phyloP scores from a whole-genome alignment of 2,797 vertebrate genomes.

The Ataeniobius toweri region DNA sequence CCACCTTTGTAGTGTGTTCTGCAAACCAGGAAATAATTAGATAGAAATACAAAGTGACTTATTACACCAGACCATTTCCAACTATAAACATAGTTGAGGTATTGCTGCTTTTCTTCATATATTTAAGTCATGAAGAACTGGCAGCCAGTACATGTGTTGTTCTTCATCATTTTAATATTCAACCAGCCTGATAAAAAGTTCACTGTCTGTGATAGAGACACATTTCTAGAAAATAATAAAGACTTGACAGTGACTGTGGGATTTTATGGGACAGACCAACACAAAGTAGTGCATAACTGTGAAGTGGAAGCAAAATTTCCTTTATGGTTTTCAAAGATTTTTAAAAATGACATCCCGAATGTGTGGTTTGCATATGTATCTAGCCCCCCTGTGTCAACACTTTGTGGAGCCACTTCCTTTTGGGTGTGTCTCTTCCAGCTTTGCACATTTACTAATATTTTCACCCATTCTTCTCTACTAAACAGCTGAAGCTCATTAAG shows the following conservation, averaged over 20 bases:
- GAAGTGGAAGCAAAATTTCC: background rate
- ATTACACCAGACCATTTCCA: slow-evolving; percentile 37
- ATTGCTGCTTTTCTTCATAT: background rate
- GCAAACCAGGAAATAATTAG: slow-evolving; percentile 50
- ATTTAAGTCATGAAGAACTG: background rate
- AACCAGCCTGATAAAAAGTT: slow-evolving; percentile 16
- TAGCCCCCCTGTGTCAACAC: too few species aligned
- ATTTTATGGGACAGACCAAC: background rate
- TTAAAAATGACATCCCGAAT: too few species aligned
- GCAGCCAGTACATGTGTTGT: background rate
- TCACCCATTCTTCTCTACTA: background rate
- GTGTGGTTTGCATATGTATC: too few species aligned
- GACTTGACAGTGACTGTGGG: background rate
- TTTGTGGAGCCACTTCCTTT: too few species aligned
- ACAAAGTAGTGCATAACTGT: background rate
- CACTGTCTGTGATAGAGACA: background rate
- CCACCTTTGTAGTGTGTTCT: background rate
- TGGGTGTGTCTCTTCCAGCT: too few species aligned
- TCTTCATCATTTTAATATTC: slow-evolving; percentile 10
- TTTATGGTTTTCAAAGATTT: background rate
- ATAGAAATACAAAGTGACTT: background rate
- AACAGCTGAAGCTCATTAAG: background rate
- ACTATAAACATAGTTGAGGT: slow-evolving; percentile 30
- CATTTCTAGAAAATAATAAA: background rate
- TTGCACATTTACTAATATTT: too few species aligned